Conservation (phyloP, 2,888 invertebrate genomes). For the Netelia inedita region DNA sequence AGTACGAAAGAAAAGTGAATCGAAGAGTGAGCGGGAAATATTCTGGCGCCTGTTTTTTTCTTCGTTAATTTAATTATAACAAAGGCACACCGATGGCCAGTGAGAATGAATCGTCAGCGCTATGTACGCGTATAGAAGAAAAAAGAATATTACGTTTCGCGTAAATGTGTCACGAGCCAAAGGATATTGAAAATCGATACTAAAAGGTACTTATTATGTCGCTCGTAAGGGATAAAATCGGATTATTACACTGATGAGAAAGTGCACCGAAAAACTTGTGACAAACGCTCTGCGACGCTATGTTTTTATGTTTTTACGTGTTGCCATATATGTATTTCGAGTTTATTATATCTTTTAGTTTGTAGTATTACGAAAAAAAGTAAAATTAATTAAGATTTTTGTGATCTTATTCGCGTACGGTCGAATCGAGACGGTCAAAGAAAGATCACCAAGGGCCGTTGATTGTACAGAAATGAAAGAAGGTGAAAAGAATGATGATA, state of each 20-base stretch:
- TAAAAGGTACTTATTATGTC: slow-evolving; percentile 51
- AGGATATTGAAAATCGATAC: slow-evolving; percentile 47
- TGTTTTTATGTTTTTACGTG: slow-evolving; percentile 38
- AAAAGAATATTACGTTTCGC: neutral
- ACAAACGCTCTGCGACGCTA: slow-evolving; percentile 1
- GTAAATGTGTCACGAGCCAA: slow-evolving; percentile 37
- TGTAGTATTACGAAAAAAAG: slow-evolving; percentile 4
- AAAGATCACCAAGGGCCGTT: neutral
- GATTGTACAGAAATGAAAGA: slow-evolving; percentile 39
- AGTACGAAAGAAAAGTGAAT: neutral
- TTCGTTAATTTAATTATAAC: neutral
- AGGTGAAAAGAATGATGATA: neutral
- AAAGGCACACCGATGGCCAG: slow-evolving; percentile 48
- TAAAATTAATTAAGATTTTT: neutral
- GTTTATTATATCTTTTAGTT: slow-evolving; percentile 25
- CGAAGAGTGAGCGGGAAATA: neutral
- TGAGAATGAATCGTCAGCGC: slow-evolving; percentile 34
- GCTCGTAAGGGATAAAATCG: neutral
- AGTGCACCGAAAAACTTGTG: slow-evolving; percentile 13
- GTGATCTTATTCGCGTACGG: neutral
- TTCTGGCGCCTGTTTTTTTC: neutral
- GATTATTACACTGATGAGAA: neutral
- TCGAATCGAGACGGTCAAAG: neutral
- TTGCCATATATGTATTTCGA: slow-evolving; percentile 55
- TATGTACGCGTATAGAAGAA: neutral